These are phyloP conservation scores for Formica aserva DNA, from an alignment of 2,888 invertebrate genomes.

Conservation along the genomic window DNA sequence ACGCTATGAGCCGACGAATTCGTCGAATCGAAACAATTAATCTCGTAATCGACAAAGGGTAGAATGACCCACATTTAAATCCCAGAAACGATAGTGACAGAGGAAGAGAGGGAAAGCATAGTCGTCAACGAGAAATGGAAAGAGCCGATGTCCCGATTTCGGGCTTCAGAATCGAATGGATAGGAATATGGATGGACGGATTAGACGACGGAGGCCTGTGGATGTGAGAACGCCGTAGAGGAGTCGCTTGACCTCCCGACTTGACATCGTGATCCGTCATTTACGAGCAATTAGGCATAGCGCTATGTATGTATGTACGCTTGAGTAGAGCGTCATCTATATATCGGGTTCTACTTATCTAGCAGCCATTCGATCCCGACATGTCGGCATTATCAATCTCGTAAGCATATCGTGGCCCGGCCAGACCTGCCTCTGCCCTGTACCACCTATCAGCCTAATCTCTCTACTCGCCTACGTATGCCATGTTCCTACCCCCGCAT, in stretches of 20 bases:
- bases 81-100: slow-evolving; percentile 43
- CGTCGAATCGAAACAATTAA: not conserved
- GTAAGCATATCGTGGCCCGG: slow-evolving; percentile 79
- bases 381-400: slow-evolving; percentile 79
- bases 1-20: slow-evolving; percentile 6
- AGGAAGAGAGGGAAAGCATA: slow-evolving; percentile 13
- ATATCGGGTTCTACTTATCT: slow-evolving; percentile 75
- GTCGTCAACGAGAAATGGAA: slow-evolving; percentile 59
- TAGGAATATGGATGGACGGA: slow-evolving; percentile 56
- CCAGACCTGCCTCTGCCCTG: slow-evolving; percentile 74
- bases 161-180: slow-evolving; percentile 63
- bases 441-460: slow-evolving; percentile 78
- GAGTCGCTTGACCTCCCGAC: slow-evolving; percentile 46
- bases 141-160: slow-evolving; percentile 44
- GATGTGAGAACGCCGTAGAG: slow-evolving; percentile 39
- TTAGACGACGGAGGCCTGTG: slow-evolving; percentile 47
- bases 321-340: slow-evolving; percentile 64
- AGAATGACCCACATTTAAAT: slow-evolving; percentile 66
- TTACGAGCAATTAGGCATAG: slow-evolving; percentile 77
- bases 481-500: slow-evolving; percentile 63
- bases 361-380: slow-evolving; percentile 69
- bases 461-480: slow-evolving; percentile 77
- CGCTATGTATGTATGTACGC: slow-evolving; percentile 60
- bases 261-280: slow-evolving; percentile 74
- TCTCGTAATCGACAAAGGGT: slow-evolving; percentile 42